These are phyloP conservation scores for Synergus umbraculus DNA, from an alignment of 2,888 invertebrate genomes.

Conservation along the genomic window DNA sequence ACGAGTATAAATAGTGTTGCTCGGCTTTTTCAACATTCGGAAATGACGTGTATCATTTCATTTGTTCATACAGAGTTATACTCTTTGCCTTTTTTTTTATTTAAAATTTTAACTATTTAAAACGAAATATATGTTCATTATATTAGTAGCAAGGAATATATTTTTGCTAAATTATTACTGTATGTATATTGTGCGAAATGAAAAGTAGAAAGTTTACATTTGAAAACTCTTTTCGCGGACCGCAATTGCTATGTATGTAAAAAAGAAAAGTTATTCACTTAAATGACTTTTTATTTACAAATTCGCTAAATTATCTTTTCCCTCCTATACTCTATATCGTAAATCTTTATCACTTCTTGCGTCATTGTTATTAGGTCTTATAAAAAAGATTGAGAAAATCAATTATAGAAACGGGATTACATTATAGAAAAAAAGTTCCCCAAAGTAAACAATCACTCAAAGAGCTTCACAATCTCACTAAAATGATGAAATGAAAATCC, in stretches of 20 bases:
- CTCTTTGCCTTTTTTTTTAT: background rate
- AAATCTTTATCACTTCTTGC: background rate
- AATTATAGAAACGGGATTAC: background rate
- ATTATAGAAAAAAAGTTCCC: background rate
- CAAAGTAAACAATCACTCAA: slow-evolving; percentile 3
- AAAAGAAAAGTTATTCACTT: too few relatives aligned
- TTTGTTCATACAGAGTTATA: background rate
- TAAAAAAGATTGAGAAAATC: background rate
- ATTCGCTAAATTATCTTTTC: background rate
- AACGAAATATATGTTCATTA: background rate
- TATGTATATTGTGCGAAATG: too few relatives aligned
- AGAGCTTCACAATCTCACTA: background rate
- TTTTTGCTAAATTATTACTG: background rate
- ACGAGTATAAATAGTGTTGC: slow-evolving; percentile 2
- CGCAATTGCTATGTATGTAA: too few relatives aligned
- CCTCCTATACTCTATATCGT: background rate
- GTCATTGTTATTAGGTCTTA: background rate
- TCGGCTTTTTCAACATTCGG: background rate
- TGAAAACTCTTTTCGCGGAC: too few relatives aligned
- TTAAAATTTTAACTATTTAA: background rate
- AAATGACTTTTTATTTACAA: too few relatives aligned
- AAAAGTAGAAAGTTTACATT: too few relatives aligned
- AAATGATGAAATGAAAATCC: background rate
- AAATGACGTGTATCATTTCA: background rate
- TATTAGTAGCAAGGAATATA: background rate